Percentiles rank a stretch among this genome's conserved stretches.
These are phyloP conservation scores for Drosophila mulleri DNA, from an alignment of 2,888 invertebrate species.

Conservation along the genomic window DNA sequence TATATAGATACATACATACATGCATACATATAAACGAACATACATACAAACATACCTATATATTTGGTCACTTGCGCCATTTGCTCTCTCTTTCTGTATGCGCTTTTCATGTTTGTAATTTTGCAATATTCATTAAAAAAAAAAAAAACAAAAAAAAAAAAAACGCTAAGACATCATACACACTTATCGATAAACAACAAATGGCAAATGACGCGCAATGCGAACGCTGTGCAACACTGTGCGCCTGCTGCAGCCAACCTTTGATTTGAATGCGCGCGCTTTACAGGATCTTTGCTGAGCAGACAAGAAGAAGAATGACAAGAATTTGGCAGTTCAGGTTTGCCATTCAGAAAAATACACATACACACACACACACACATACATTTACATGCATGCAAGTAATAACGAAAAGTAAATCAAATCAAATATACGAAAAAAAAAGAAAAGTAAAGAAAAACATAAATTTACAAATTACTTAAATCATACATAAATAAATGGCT, in stretches of 20 bases:
- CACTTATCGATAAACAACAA: conserved; percentile 46
- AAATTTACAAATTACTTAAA: conserved; percentile 54
- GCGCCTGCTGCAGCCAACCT: conserved; percentile 29
- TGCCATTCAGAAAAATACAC: conserved; percentile 50
- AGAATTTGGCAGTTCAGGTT: conserved; percentile 33
- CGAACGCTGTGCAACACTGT: conserved; percentile 47
- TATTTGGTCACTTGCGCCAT: conserved; percentile 49
- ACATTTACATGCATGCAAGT: conserved; percentile 44
- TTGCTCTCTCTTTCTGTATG: conserved; percentile 64
- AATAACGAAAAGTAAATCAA: conserved; percentile 26
- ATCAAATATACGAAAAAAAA: conserved; percentile 32
- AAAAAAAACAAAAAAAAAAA: conserved; percentile 33
- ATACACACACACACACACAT: conserved; percentile 34
- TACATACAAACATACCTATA: conserved; percentile 22
- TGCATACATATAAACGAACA: conserved; percentile 28
- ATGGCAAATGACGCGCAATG: not conserved
- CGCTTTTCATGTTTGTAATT: conserved; percentile 68
- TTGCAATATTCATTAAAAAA: conserved; percentile 60
- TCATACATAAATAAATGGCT: conserved; percentile 61
- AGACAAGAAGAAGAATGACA: not conserved
- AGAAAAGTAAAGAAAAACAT: conserved; percentile 36
- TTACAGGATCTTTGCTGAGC: conserved; percentile 44
- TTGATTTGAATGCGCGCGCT: conserved; percentile 19
- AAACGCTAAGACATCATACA: conserved; percentile 22
- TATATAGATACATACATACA: conserved; percentile 45